phyloP scores from a whole-genome alignment of 2,113 vertebrate species.

The Sceloporus tristichus region DNA sequence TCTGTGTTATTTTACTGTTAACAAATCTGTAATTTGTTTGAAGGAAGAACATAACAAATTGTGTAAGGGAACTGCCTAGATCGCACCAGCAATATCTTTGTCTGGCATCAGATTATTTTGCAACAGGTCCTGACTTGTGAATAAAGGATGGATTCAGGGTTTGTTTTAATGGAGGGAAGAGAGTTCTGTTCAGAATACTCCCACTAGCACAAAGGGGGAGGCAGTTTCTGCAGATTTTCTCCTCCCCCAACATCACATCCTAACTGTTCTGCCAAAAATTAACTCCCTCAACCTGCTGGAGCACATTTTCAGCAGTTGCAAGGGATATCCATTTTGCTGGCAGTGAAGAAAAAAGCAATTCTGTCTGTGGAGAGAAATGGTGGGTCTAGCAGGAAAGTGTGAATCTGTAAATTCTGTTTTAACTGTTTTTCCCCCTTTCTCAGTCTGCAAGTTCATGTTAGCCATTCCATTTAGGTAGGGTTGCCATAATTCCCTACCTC shows the following conservation, averaged over 20 bases:
- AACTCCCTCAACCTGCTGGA: background rate
- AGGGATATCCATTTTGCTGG: background rate
- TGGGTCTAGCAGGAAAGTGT: background rate
- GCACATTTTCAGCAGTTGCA: background rate
- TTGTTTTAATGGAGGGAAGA: background rate
- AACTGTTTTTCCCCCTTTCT: no score
- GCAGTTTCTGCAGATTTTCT: background rate
- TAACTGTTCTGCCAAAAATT: background rate
- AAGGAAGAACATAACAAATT: conserved; percentile 2
- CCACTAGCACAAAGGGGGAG: background rate
- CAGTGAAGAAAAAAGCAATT: no score
- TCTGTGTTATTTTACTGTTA: background rate
- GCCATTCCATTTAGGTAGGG: no score
- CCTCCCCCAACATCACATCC: background rate
- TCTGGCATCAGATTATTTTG: background rate
- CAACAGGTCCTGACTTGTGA: background rate
- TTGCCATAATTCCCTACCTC: no score
- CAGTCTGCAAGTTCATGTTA: no score
- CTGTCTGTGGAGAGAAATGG: background rate
- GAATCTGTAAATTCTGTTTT: no score
- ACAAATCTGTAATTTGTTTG: background rate
- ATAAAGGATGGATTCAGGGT: background rate
- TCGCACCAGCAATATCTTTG: background rate
- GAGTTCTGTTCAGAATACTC: background rate
- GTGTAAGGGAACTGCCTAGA: background rate